Evolutionary conservation across 2,113 vertebrate species (phyloP).

Genomic region (Vidua macroura): DNA sequence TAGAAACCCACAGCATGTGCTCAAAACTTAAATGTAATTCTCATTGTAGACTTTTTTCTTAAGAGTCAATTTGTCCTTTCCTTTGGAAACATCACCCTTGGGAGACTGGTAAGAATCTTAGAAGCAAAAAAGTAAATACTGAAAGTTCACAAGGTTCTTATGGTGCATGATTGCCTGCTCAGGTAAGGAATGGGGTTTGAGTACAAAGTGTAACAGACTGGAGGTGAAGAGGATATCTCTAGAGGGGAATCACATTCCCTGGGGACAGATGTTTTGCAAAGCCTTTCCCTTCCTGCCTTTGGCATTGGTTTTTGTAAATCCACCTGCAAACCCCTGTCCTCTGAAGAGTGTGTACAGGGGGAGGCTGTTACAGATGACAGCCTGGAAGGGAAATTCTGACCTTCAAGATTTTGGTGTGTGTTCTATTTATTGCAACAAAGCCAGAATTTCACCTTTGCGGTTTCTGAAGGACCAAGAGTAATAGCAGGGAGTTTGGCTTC

Average conservation of each 20-base stretch:
- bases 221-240: neutral
- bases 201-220: neutral
- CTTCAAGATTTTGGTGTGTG: neutral
- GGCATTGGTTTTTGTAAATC: neutral
- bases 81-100: neutral
- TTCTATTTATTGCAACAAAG: neutral
- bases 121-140: neutral
- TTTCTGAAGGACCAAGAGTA: neutral
- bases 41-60: neutral
- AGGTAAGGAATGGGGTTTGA: neutral
- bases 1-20: neutral
- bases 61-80: neutral
- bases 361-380: neutral
- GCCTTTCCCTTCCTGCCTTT: neutral
- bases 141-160: neutral
- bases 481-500: neutral
- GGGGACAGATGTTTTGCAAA: neutral
- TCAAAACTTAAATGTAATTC: neutral
- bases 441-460: neutral
- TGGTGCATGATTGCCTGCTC: neutral
- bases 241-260: fast-evolving
- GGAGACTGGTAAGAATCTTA: neutral
- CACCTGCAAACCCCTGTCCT: neutral
- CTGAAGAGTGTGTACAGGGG: neutral
- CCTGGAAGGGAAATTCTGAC: neutral